Conservation (phyloP, 2,113 vertebrate genomes). For the Rutilus rutilus region DNA sequence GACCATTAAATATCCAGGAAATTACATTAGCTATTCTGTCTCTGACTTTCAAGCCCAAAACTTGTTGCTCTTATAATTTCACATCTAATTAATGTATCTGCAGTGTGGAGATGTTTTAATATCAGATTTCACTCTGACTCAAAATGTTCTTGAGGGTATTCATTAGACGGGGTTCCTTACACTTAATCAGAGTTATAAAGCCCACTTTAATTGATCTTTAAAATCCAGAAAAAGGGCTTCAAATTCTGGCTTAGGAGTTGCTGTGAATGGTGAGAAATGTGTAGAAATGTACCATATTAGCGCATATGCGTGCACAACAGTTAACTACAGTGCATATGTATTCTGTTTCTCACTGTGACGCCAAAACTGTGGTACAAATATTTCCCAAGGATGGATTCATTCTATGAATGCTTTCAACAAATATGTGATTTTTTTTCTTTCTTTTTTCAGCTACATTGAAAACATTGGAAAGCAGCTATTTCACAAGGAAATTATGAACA, state of each 20-base stretch:
- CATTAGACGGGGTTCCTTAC: constrained; percentile 38
- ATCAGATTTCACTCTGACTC: constrained; percentile 8
- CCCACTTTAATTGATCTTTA: constrained; percentile 44
- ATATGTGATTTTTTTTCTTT: not conserved
- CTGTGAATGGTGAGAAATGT: constrained; percentile 2
- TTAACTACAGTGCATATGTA: not conserved
- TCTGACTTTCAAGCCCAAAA: constrained; percentile 4
- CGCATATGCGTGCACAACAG: not conserved
- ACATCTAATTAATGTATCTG: constrained; percentile 34
- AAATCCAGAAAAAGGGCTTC: constrained; percentile 31
- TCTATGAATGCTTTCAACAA: not conserved
- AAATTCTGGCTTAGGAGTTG: not conserved
- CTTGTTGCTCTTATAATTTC: not conserved
- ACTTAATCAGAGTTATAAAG: constrained; percentile 49
- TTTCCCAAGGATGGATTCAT: not conserved
- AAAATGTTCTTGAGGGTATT: constrained; percentile 34
- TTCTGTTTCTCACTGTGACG: not conserved
- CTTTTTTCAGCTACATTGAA: no score
- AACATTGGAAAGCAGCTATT: no score
- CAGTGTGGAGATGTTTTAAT: constrained; percentile 38
- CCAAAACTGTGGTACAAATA: not conserved
- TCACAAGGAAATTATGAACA: not conserved
- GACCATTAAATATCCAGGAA: not conserved
- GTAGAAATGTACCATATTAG: not conserved
- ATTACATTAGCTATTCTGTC: constrained; percentile 15